Evolutionary conservation across 2,888 invertebrate genomes (phyloP), one percentile per base, ranked within the genome.

Genomic region (Polylopha cassiicola): DNA sequence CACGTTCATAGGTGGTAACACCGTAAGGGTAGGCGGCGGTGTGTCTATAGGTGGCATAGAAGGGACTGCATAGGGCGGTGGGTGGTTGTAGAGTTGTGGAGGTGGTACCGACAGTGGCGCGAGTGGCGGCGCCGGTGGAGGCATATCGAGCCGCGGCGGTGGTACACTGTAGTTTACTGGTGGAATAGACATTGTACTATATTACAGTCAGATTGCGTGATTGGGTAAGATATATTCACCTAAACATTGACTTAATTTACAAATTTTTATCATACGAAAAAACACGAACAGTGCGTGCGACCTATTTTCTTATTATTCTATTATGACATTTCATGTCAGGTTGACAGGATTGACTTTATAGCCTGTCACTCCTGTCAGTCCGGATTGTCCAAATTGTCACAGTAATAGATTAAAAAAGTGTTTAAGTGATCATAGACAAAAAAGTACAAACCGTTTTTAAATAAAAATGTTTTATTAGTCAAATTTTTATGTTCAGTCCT

Each of bases 161-260:
- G 77, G 77, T 8, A 77, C 53, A 42, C 62, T 69, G 42, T 72
- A 84, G 43, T 72, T 61, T 20, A 66, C 44, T 7, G 78, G 71
- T 3, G 76, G 78, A 46, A 65, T 50, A 4, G 80, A 77, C 80
- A 80, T 78, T 44, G 51, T 56, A 7, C 6, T 10, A 20, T 14
- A 20, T 27, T 22, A 26, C 20, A 18, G 11, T 3, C 3, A 4
- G 10, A 37, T 29, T 10, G n/a, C 23, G 2, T 6, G 9, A 4
- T 26, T 10, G 9, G 10, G 4, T 15, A 36, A 3, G 11, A 9
- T 3, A 13, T 9, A 8, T 37, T 28, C 21, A 16, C 15, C 21
- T 16, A 8, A 27, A 31, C 4, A 3, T 34, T 18, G 20, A 7
- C 4, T 6, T 9, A 7, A 22, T 3, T 15, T 14, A 7, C n/a